phyloP scores from a whole-genome alignment of 2,888 invertebrate genomes.

The Heteromyza rotundicornis region DNA sequence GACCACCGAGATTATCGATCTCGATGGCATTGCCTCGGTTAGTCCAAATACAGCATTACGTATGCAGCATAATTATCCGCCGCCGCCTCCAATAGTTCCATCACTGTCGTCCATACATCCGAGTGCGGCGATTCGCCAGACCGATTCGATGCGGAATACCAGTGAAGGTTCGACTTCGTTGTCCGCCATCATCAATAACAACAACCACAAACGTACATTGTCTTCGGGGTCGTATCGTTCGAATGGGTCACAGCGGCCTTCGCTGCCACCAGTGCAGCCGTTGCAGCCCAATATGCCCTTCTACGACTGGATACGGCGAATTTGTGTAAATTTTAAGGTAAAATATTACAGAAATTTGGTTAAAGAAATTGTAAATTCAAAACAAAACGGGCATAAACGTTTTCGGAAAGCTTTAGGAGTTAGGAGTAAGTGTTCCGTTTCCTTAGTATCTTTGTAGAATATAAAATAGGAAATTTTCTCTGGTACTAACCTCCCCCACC shows the following conservation, averaged over 20 bases:
- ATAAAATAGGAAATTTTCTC: too few relatives aligned
- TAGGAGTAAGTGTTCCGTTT: too few relatives aligned
- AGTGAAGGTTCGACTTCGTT: constrained; percentile 13
- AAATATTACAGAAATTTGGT: too few relatives aligned
- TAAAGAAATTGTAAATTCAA: too few relatives aligned
- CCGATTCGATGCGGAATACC: constrained; percentile 41
- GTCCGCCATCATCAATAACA: constrained; percentile 14
- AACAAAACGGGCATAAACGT: too few relatives aligned
- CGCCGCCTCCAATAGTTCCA: not conserved
- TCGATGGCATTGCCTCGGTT: constrained; percentile 12
- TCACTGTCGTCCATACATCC: not conserved
- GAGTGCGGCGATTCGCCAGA: not conserved
- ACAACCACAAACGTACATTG: constrained; percentile 42
- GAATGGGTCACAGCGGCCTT: constrained; percentile 37
- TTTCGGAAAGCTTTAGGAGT: too few relatives aligned
- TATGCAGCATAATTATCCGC: constrained; percentile 11
- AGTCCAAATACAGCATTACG: constrained; percentile 24
- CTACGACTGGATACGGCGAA: constrained; percentile 49
- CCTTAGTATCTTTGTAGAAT: too few relatives aligned
- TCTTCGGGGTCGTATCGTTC: constrained; percentile 53
- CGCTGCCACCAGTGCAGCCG: constrained; percentile 30
- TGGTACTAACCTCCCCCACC: too few relatives aligned
- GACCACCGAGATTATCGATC: constrained; percentile 48
- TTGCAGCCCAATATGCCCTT: constrained; percentile 46
- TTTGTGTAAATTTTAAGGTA: constrained; percentile 49